Evolutionary conservation across 2,888 invertebrate species (phyloP), one percentile per base, ranked within the genome.

Genomic region (Globia sparganii): DNA sequence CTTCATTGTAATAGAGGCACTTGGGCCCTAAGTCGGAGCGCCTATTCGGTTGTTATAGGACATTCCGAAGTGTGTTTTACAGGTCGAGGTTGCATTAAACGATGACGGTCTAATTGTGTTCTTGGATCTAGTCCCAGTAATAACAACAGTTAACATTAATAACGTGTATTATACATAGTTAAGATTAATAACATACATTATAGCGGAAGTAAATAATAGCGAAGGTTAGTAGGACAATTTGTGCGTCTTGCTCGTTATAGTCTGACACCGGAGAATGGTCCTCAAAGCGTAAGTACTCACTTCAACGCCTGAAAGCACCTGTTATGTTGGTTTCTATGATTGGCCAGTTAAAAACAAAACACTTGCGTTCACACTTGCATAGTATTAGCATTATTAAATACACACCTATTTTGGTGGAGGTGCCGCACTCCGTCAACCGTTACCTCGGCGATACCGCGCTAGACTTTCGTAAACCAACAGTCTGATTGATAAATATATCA

Each of bases 401-500:
- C 78, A 71, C 73, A 75, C 65, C 70, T 74, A 31, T 68, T 21
- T 65, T 68, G 56, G 68, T 68, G 56, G 68, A 71, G 67, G 81
- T 62, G 66, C 37, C 31, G 74, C 78, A 82, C 70, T 74, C 81
- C 72, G 76, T 78, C 86, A 78, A 91, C 92, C 90, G 92, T 91
- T 92, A 93, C 89, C 85, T 86, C 87, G 87, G 73, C 81, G 71
- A 76, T 78, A 77, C 81, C 74, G 64, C 78, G 49, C 81, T 76
- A 85, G 86, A 93, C 95, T 96, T 96, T 96, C 95, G 94, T 94
- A 95, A 94, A 94, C 73, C 81, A 69, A 75, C 80, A 83, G 49
- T 90, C 86, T 90, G 90, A 93, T 95, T 95, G 91, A 93, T 93
- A 96, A 93, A 92, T 93, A 91, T 90, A 94, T 94, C 96, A 95